A percentile compares a stretch with the other conserved stretches of the same genome.
Evolutionary conservation across 2,797 vertebrate species (phyloP).

Genomic region (Neopelma chrysocephalum): DNA sequence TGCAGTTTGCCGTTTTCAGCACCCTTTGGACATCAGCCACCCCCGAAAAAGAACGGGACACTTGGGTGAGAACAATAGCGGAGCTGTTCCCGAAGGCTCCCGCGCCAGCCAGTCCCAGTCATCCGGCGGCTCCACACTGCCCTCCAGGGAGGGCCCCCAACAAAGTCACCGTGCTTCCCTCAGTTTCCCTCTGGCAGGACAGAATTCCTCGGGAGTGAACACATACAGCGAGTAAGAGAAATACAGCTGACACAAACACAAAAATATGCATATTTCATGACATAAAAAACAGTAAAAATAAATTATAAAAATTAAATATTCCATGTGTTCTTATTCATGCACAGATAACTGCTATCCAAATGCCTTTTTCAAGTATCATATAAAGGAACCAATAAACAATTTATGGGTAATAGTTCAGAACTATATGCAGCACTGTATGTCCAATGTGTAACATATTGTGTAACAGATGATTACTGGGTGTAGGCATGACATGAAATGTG

Average conservation of each 20-base stretch:
- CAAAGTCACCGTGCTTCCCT: neutral
- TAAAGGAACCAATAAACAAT: conserved; percentile 36
- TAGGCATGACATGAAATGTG: neutral
- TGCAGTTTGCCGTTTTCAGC: neutral
- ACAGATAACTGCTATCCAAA: neutral
- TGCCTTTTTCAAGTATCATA: neutral
- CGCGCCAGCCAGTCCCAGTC: neutral
- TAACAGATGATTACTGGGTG: neutral
- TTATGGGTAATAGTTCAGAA: conserved; percentile 35
- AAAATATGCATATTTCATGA: neutral
- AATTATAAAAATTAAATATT: conserved; percentile 34
- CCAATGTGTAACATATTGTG: neutral
- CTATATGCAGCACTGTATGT: neutral
- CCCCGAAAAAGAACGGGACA: conserved; percentile 14
- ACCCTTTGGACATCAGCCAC: conserved; percentile 21
- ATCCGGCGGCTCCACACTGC: conserved; percentile 30
- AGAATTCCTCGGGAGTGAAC: conserved; percentile 13
- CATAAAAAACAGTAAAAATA: neutral
- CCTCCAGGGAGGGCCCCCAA: conserved; percentile 34
- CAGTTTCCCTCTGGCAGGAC: conserved; percentile 1
- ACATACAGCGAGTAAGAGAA: neutral
- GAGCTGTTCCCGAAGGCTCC: neutral
- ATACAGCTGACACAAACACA: neutral
- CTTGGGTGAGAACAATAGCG: conserved; percentile 28
- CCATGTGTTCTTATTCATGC: neutral